A percentile compares a stretch with the other conserved stretches of the same genome.
phyloP scores from a whole-genome alignment of 1,140 invertebrate genomes.

The Pectinophora gossypiella region DNA sequence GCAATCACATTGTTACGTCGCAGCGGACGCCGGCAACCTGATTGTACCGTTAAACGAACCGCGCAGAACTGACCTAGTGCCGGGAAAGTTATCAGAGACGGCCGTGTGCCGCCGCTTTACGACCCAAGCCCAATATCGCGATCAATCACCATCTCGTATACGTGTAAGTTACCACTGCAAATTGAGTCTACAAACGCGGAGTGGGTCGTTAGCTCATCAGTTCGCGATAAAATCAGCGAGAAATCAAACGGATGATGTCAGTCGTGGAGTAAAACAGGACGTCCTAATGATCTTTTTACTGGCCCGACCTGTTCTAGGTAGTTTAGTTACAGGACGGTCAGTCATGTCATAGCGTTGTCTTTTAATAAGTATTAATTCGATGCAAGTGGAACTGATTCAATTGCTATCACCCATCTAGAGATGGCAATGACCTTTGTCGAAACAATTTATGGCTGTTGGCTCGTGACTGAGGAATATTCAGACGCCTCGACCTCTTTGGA shows the following conservation, averaged over 20 bases:
- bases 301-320: slow-evolving; percentile 22
- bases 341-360: slow-evolving; percentile 34
- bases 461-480: slow-evolving; percentile 11
- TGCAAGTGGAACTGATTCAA: slow-evolving; percentile 73
- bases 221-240: too few species aligned
- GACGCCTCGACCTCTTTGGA: background rate
- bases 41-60: slow-evolving; percentile 70
- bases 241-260: slow-evolving; percentile 49
- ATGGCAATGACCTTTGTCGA: slow-evolving; percentile 60
- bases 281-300: slow-evolving; percentile 35
- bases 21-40: slow-evolving; percentile 63
- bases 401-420: slow-evolving; percentile 60
- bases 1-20: slow-evolving; percentile 67
- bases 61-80: slow-evolving; percentile 71
- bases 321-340: slow-evolving; percentile 22
- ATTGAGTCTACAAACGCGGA: too few species aligned
- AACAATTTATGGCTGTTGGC: slow-evolving; percentile 36
- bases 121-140: slow-evolving; percentile 23
- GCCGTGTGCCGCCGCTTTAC: slow-evolving; percentile 37
- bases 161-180: too few species aligned
- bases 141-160: too few species aligned
- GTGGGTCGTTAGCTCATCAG: too few species aligned
- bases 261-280: slow-evolving; percentile 40
- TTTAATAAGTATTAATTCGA: slow-evolving; percentile 66
- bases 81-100: slow-evolving; percentile 67